Percentiles rank a stretch among this genome's conserved stretches.
Evolutionary conservation across 2,113 vertebrate genomes (phyloP).

Genomic region (Nothoprocta perdicaria): DNA sequence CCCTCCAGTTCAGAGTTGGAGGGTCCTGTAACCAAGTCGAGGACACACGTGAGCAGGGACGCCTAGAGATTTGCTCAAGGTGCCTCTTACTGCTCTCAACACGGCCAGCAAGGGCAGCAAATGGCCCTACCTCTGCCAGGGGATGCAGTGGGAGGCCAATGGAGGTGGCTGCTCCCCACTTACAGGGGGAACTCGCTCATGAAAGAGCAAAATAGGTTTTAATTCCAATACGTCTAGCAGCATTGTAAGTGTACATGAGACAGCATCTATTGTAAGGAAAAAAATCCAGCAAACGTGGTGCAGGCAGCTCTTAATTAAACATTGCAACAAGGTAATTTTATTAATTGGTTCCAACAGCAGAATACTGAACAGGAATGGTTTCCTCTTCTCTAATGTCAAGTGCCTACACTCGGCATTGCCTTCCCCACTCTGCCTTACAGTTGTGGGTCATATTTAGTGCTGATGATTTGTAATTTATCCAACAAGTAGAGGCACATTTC

Average conservation of each 20-base stretch:
- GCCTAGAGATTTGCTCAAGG: rapidly evolving
- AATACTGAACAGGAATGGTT: not conserved
- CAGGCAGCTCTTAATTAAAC: not conserved
- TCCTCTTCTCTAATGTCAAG: not conserved
- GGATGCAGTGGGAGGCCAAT: rapidly evolving
- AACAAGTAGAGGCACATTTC: slow-evolving; percentile 65
- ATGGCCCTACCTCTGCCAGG: not conserved
- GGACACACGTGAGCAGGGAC: not conserved
- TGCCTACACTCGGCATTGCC: not conserved
- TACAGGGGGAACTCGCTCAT: not conserved
- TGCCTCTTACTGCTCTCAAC: rapidly evolving
- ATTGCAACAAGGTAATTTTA: not conserved
- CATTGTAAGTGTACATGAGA: not conserved
- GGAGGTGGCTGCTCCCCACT: rapidly evolving
- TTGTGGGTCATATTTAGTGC: slow-evolving; percentile 47
- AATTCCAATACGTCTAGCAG: not conserved
- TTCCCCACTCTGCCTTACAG: slow-evolving; percentile 1
- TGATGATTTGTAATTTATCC: slow-evolving; percentile 71
- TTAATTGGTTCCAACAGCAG: not conserved
- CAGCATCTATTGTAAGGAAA: not conserved
- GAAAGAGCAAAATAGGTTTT: not conserved
- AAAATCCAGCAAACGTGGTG: not conserved
- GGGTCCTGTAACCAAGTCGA: not conserved
- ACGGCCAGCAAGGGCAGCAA: not conserved
- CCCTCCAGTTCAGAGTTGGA: not conserved